Base-by-base conservation (phyloP, 2,888 invertebrate genomes). In the Miltochrista miniata region DNA sequence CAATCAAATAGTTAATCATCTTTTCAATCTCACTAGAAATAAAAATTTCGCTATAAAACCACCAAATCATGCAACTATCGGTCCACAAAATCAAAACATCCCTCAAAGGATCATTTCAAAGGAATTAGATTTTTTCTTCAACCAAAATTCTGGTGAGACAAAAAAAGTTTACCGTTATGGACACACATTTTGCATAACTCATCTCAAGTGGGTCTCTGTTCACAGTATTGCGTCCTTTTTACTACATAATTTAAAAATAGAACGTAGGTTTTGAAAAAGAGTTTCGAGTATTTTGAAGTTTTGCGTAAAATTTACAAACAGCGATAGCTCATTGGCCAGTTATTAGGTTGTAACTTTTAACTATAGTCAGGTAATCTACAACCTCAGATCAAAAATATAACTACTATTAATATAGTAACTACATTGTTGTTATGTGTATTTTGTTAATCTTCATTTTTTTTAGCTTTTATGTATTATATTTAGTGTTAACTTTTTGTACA, bases 111-210 rank as follows among this genome's bases (percentile, higher is more conserved):
- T 47, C 59, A 46, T 64, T 68, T 68, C 71, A 61, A 59, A 67
- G 64, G 63, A 68, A 72, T 64, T 58, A 54, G 54, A 60, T 71
- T 68, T 68, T 76, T 76, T 65, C 64, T 61, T 50, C 40, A 24
- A 53, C 50, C 51, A 48, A 67, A 69, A 64, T 68, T 72, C 62
- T 58, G 48, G 66, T 51, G 61, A 63, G 56, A 52, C 55, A 63
- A 71, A 80, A 84, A 81, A 78, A 70, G 45, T 64, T 56, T 79
- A 82, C 88, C 87, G 88, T 87, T 87, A 87, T 78, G 81, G 80
- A 77, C 76, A 79, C 81, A 74, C 74, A 76, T 70, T 78, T 81
- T 83, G 87, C 86, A 85, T 89, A 87, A 87, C 87, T 90, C 89
- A 88, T 84, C 64, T 85, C 77, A 65, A 87, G 87, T 82, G 81